Base-by-base conservation (phyloP, 2,113 vertebrate species). In the Scalopus aquaticus region DNA sequence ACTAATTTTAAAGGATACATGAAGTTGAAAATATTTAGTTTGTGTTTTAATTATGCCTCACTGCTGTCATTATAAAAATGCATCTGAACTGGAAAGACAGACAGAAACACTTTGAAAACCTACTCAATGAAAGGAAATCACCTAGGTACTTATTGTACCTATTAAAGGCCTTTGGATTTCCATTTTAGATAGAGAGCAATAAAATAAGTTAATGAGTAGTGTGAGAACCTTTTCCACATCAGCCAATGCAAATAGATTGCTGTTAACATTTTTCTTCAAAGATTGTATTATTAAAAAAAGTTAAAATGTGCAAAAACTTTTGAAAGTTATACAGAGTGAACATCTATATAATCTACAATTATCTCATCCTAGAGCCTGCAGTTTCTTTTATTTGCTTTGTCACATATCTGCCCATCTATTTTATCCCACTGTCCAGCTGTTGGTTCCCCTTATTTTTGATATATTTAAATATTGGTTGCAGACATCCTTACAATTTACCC, bases 11-110 rank as follows among this genome's bases (percentile, higher is more conserved):
- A 94, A 91, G 74, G 30, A 85, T 24, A n/a, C 65, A 72, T 58
- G 49, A 90, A 62, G 76, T 92, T 82, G 13, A 42, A 85, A 96
- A 42, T 81, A 72, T 54, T 90, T 94, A 42, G 42, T 92, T 92
- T 95, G 79, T 32, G 60, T 97, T 94, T 94, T 92, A 96, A 76
- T 91, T 93, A 12, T 90, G 26, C 24, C 32, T 93, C 10, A 39
- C 12, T 88, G 54, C 70, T 87, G 37, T 76, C 22, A 76, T 60
- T 88, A 22, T 83, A 65, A 88, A 91, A 93, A 4, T 92, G 69
- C 22, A 64, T 74, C 3, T 84, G 77, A 85, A 78, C 49, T 87
- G 15, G 49, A 86, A 94, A 87, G 95, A 79, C 24, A 65, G 44
- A 42, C 17, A 65, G n/a, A 79, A 56, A 88, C 22, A 72, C 62